Evolutionary conservation across 2,113 vertebrate species (phyloP).

Genomic region (Macroglossus sobrinus): DNA sequence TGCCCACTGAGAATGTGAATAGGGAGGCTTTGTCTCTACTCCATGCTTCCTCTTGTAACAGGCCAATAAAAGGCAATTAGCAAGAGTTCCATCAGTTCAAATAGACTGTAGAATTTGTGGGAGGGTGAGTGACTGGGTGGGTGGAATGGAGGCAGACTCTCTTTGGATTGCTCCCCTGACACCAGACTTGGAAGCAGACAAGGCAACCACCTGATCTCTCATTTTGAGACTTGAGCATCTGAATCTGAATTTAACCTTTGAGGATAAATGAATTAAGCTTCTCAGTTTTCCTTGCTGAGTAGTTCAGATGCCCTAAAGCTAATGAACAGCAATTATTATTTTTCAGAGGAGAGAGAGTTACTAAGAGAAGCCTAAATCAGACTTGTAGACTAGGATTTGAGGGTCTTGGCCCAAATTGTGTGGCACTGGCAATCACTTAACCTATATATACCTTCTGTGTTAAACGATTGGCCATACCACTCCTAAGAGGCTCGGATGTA

Average conservation of each 20-base stretch:
- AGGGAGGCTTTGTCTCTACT: constrained; percentile 62
- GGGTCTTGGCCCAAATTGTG: neutral
- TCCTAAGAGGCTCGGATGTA: neutral
- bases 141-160: neutral
- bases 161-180: neutral
- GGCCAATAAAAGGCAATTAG: constrained; percentile 63
- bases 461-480: neutral
- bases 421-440: constrained; percentile 38
- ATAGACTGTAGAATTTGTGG: neutral
- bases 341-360: neutral
- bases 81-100: constrained; percentile 32
- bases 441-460: constrained; percentile 10
- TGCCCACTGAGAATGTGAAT: constrained; percentile 58
- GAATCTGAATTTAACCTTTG: neutral
- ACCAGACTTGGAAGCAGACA: constrained; percentile 38
- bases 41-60: constrained; percentile 47
- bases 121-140: neutral
- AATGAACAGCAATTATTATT: neutral
- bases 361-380: constrained; percentile 14
- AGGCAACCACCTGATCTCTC: neutral
- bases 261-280: neutral
- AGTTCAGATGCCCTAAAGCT: neutral
- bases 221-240: neutral
- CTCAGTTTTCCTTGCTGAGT: neutral
- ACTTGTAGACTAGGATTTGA: constrained; percentile 8